These are phyloP conservation scores for Tympanuchus pallidicinctus DNA, from an alignment of 2,113 vertebrate genomes.

Conservation along the genomic window DNA sequence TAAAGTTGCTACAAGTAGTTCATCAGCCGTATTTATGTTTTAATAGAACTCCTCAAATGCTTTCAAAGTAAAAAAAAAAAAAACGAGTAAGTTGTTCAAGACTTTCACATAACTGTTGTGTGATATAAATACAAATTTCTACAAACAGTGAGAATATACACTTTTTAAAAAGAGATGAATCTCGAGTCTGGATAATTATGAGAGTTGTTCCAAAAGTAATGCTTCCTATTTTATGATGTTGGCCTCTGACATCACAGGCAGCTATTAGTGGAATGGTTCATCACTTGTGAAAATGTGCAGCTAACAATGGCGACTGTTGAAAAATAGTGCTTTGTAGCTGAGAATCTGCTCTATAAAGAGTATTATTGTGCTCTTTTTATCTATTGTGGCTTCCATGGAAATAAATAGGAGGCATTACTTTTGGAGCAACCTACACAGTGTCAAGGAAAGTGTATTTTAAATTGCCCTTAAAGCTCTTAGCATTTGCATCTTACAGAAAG, in stretches of 20 bases:
- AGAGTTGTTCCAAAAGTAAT: neutral
- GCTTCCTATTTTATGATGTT: neutral
- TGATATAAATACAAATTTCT: neutral
- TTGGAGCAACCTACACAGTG: neutral
- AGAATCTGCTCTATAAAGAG: neutral
- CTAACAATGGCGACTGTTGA: neutral
- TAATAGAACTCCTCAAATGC: neutral
- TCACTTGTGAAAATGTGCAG: neutral
- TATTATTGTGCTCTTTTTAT: neutral
- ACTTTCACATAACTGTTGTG: neutral
- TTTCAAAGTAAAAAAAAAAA: neutral
- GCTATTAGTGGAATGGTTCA: neutral
- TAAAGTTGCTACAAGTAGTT: neutral
- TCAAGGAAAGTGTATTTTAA: neutral
- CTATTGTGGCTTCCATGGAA: neutral
- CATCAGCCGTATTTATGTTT: neutral
- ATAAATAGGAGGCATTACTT: neutral
- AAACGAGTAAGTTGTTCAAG: neutral
- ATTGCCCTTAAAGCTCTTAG: neutral
- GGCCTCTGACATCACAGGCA: neutral
- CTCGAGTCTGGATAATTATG: neutral
- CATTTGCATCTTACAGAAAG: neutral
- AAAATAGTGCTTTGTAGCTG: neutral
- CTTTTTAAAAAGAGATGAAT: neutral
- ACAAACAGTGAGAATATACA: neutral